Evolutionary conservation across 1,140 invertebrate genomes (phyloP).

Genomic region (Scaptomyza pallida): DNA sequence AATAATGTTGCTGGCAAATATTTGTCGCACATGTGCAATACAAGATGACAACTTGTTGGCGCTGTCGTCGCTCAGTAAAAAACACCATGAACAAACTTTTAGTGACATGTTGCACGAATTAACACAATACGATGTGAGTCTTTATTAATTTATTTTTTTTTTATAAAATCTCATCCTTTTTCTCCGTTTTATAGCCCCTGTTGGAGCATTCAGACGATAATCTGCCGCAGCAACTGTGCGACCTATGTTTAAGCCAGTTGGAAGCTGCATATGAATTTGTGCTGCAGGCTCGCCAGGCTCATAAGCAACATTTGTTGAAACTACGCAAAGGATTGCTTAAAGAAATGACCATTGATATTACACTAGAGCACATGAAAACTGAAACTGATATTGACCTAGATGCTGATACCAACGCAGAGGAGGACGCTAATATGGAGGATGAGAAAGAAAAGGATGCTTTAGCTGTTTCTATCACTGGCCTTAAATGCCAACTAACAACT

Average conservation of each 20-base stretch:
- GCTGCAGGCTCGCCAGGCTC: conserved; percentile 47
- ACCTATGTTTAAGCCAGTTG: conserved; percentile 41
- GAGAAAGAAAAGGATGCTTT: not conserved
- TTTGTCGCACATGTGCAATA: conserved; percentile 63
- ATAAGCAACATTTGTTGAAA: conserved; percentile 46
- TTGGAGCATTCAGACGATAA: conserved; percentile 39
- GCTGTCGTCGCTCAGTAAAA: conserved; percentile 38
- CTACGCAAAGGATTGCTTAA: conserved; percentile 42
- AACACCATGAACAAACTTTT: conserved; percentile 44
- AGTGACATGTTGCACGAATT: conserved; percentile 56
- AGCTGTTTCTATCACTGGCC: not conserved
- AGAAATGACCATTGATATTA: conserved; percentile 62
- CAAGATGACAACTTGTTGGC: conserved; percentile 40
- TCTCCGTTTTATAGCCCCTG: conserved; percentile 23
- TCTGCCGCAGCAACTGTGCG: conserved; percentile 57
- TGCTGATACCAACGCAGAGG: not conserved
- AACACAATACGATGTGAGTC: conserved; percentile 60
- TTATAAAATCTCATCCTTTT: no score
- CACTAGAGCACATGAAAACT: conserved; percentile 43
- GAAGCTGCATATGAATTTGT: conserved; percentile 62
- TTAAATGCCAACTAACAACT: conserved; percentile 41
- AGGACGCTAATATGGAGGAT: not conserved
- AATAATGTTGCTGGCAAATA: conserved; percentile 45
- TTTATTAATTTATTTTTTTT: no score
- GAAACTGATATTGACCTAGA: conserved; percentile 38